Base-by-base conservation (phyloP, 2,888 invertebrate species). In the Notocelia uddmanniana region DNA sequence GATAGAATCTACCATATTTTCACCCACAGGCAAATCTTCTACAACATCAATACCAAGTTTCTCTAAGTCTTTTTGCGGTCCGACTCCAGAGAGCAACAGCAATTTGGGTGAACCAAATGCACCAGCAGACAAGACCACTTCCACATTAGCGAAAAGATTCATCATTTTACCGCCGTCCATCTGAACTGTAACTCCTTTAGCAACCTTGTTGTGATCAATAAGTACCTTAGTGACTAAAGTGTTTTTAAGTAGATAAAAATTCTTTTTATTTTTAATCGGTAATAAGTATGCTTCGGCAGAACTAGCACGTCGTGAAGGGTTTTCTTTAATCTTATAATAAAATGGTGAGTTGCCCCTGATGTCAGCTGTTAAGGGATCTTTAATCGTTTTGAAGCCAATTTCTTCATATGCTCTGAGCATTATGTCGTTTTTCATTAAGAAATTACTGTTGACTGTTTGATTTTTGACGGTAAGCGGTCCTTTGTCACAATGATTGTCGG, bases 341-440 rank as follows among this genome's bases (percentile, higher is more conserved):
- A 58, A 57, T 45, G 15, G 52, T n/a, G 73, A 58, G 23, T 52
- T 63, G 21, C 73, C 73, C 6, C 10, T 41, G 34, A 52, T 63
- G 18, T 69, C 15, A 2, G 62, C 21, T 21, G 57, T 63, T n/a
- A 68, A 63, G 23, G 60, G 50, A 41, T 72, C 67, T 18, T 5
- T 15, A n/a, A 72, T 5, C 5, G 48, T 63, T 2, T 52, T 37
- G 26, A 58, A 52, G 2, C 73, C 73, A 18, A 68, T 55, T 58
- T 68, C 41, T 26, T 63, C 55, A 9, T 55, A 73, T 6, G 68
- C 58, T n/a, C 26, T 50, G 9, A 63, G 58, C 78, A 0, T 95
- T 75, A 78, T 94, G 93, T 2, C 87, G 85, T 11, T 82, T 75
- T 0, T 87, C 85, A 2, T 89, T 62, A 41, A 37, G 37, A 68